Base-by-base conservation (phyloP, 2,888 invertebrate genomes). In the Drosophila merina region DNA sequence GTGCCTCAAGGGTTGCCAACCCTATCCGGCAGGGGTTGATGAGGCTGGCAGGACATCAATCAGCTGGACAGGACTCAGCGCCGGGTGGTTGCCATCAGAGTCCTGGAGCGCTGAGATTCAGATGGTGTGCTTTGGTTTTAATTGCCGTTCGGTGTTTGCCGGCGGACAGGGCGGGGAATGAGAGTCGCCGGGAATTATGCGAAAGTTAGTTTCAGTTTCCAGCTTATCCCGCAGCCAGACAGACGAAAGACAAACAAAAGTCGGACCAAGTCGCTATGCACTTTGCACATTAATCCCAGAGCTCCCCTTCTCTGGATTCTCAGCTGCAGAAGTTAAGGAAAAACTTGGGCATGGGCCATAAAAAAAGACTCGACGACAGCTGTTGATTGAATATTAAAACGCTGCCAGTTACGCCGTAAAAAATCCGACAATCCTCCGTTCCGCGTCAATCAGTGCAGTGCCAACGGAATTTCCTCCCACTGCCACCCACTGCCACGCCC, bases 341-440 rank as follows among this genome's bases (percentile, higher is more conserved):
- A 47, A 63, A 63, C 63, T 63, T 63, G 71, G 60, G 42, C 49
- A 1, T 49, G 38, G 59, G 60, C 72, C 70, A 70, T 70, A 72
- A 70, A 75, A 68, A 20, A 2, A 20, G 76, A 82, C 52, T 74
- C 70, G 42, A 42, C 58, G 72, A 72, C 78, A 82, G 86, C 86
- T 82, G 82, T 71, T 87, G 82, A 83, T 83, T 83, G 82, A 83
- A 87, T 81, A 86, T 81, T 81, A 84, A 80, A 86, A 86, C 69
- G 73, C 75, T 70, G 74, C 71, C 73, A 51, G 56, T 20, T 12
- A 36, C 54, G 3, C 25, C 38, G 28, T 7, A 42, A n/a, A n/a
- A 4, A 51, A 63, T 45, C 10, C n/a, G 55, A 72, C 82, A 85
- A 82, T 82, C 47, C 48, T 45, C 25, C 31, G 51, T 33, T 20